A percentile compares a stretch with the other conserved stretches of the same genome.
These are phyloP conservation scores for Phymanthus crucifer DNA, from an alignment of 92 coral and sea anemone species.

Conservation along the genomic window DNA sequence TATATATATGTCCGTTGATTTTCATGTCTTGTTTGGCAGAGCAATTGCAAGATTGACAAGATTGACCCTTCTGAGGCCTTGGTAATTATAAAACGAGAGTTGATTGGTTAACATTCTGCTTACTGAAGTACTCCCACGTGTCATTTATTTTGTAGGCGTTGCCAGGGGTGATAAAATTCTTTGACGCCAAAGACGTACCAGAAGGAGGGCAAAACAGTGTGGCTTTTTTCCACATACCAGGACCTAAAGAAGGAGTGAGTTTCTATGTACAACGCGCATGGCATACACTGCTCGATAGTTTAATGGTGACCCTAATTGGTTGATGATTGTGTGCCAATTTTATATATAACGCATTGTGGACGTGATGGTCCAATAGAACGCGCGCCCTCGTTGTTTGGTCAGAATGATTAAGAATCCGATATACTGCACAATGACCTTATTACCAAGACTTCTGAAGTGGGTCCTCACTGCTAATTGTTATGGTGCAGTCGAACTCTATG, in stretches of 20 bases:
- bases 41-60: constrained; percentile 58
- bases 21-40: constrained; percentile 28
- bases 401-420: too few species aligned
- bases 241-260: constrained; percentile 27
- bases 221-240: not conserved
- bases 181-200: constrained; percentile 64
- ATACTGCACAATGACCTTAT: too few species aligned
- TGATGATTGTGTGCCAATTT: too few species aligned
- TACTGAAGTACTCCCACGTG: not conserved
- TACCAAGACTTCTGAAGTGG: too few species aligned
- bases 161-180: constrained; percentile 64
- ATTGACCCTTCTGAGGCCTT: constrained; percentile 61
- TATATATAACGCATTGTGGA: too few species aligned
- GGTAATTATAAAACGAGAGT: constrained; percentile 33
- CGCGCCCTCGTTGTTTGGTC: too few species aligned
- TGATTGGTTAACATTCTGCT: not conserved
- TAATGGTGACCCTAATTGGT: too few species aligned
- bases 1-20: not conserved
- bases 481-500: too few species aligned
- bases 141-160: constrained; percentile 43
- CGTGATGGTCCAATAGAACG: too few species aligned
- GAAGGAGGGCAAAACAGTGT: constrained; percentile 40
- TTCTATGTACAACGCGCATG: not conserved
- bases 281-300: too few species aligned
- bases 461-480: too few species aligned